Conservation (phyloP, 2,113 vertebrate genomes). For the Engystomops pustulosus region DNA sequence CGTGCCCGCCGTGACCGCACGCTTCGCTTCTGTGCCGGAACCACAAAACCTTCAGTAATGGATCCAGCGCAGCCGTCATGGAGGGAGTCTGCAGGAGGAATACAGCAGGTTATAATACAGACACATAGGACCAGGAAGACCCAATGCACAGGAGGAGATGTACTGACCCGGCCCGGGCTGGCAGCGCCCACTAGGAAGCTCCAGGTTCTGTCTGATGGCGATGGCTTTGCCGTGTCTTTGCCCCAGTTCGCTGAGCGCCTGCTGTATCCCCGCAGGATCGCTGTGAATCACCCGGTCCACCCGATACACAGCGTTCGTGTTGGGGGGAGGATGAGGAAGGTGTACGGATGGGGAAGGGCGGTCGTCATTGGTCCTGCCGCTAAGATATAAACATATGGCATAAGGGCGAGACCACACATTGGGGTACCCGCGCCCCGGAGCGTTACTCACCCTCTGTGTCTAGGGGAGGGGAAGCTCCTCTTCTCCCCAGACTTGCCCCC, state of each 20-base stretch:
- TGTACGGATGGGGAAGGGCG: conserved; percentile 64
- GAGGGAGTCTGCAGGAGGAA: conserved; percentile 50
- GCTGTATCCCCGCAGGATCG: conserved; percentile 74
- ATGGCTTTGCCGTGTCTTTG: conserved; percentile 60
- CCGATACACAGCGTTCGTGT: conserved; percentile 73
- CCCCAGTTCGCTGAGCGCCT: conserved; percentile 72
- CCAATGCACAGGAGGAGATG: neutral
- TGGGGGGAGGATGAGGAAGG: conserved; percentile 68
- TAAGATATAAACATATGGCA: neutral
- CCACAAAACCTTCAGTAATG: neutral
- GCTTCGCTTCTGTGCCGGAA: conserved; percentile 16
- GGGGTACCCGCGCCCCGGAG: neutral
- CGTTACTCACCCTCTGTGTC: conserved; percentile 82
- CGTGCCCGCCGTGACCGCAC: neutral
- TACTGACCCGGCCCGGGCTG: conserved; percentile 38
- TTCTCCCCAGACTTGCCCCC: conserved; percentile 71
- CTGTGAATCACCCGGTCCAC: conserved; percentile 75
- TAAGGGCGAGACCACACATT: too few relatives aligned
- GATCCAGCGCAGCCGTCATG: neutral
- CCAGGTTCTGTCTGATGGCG: conserved; percentile 59
- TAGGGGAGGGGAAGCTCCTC: conserved; percentile 89
- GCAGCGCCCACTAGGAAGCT: conserved; percentile 50
- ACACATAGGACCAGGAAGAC: too few relatives aligned
- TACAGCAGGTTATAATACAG: neutral
- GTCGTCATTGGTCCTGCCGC: conserved; percentile 70